Base-by-base conservation (phyloP, 2,797 vertebrate species). In the Gila robusta region DNA sequence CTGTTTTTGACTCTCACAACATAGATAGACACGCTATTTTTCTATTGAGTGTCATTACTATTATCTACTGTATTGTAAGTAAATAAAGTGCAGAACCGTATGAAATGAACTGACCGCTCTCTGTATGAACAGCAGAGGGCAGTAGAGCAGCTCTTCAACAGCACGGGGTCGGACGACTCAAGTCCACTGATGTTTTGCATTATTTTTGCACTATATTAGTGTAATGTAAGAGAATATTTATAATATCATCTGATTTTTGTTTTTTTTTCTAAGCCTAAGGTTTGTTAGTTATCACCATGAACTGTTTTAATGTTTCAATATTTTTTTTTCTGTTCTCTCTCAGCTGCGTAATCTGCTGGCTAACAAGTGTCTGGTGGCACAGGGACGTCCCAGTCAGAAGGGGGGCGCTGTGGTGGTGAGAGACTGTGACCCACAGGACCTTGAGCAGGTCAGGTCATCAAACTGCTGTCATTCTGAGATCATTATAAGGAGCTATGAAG, bases 371-470 rank as follows among this genome's bases (percentile, higher is more conserved):
- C 93, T 99, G 90, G 95, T 95, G 14, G 97, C 98, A 1, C 98
- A 98, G 91, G 96, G 97, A 26, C 96, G 97, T 87, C 96, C 96
- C 4, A 98, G 97, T 86, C 97, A 98, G 94, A 99, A 99, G 91
- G 98, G 97, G 3, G 95, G 97, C 7, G 94, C 96, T 0, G 97
- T 99, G 0, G 96, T 98, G 86, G 92, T 97, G 71, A 94, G 93
- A 87, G 94, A 96, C 0, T 99, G 98, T 87, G 96, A 98, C 93
- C 94, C 96, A 82, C 88, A 89, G 0, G 96, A 99, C 91, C 94
- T 94, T 0, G 95, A 97, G 77, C 97, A 97, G 96, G 97, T 96
- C 94, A 54, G 74, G 52, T 52, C 35, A 59, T 41, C n/a, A 21
- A 47, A 3, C 19, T 44, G 16, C 54, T 62, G 35, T 19, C 37